Evolutionary conservation across 2,888 invertebrate species (phyloP).

Genomic region (Drosophila merina): DNA sequence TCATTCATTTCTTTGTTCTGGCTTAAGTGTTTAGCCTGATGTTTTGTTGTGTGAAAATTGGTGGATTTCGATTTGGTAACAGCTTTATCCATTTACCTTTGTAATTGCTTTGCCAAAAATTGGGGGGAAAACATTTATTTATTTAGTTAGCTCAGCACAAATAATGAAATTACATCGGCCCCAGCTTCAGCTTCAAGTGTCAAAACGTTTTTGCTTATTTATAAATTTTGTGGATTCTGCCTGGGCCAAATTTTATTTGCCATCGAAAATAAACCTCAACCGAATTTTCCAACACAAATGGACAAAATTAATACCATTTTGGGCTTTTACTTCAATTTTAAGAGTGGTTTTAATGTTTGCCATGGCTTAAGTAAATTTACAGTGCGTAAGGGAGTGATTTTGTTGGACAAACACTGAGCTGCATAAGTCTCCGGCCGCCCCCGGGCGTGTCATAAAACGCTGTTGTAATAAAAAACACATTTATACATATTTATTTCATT

Average conservation of each 20-base stretch:
- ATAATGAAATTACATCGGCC: not conserved
- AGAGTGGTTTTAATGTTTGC: conserved; percentile 46
- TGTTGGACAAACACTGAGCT: conserved; percentile 22
- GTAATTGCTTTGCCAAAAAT: not conserved
- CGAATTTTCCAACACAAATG: conserved; percentile 4
- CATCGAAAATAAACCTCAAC: not conserved
- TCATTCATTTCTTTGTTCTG: conserved; percentile 16
- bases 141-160: not conserved
- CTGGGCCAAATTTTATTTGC: not conserved
- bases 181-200: not conserved
- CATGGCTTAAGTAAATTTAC: conserved; percentile 45
- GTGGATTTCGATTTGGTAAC: conserved; percentile 18
- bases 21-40: conserved; percentile 15
- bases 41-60: conserved; percentile 21
- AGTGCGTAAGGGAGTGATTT: conserved; percentile 26
- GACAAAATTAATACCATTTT: conserved; percentile 27
- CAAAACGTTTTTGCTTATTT: not conserved
- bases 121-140: not conserved
- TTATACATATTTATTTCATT: conserved; percentile 24
- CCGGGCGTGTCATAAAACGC: conserved; percentile 48
- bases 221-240: not conserved
- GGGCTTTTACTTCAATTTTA: conserved; percentile 23
- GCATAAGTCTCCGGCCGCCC: conserved; percentile 23
- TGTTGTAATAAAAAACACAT: conserved; percentile 36
- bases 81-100: not conserved